Evolutionary conservation across 64 coral and sea anemone genomes (phyloP).

Genomic region (Pocillopora verrucosa): DNA sequence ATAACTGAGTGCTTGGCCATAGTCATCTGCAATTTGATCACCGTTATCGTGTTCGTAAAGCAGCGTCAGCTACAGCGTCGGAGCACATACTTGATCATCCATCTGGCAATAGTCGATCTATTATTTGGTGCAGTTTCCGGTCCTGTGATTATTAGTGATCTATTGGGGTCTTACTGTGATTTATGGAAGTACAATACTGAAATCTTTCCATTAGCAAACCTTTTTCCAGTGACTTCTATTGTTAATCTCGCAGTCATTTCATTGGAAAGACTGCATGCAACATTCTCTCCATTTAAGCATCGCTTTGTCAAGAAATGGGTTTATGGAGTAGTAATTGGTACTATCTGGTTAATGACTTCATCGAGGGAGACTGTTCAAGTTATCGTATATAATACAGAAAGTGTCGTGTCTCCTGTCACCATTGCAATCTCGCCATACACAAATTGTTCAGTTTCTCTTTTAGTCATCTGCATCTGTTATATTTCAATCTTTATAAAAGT

Average conservation of each 20-base stretch:
- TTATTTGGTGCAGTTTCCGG: background rate
- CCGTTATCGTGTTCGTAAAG: no score
- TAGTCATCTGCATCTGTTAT: conserved; percentile 4
- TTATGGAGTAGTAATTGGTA: background rate
- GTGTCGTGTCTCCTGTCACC: no score
- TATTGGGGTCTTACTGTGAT: background rate
- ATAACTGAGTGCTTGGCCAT: no score
- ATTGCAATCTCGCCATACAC: background rate
- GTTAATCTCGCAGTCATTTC: conserved; percentile 13
- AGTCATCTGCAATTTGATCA: no score
- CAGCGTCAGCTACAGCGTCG: no score
- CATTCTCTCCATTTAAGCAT: background rate
- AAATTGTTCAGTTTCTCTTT: conserved; percentile 6
- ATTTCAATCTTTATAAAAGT: background rate
- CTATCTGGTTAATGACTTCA: background rate
- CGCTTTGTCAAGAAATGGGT: background rate
- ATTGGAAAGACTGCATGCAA: conserved; percentile 22
- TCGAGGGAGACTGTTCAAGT: background rate
- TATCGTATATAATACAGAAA: background rate
- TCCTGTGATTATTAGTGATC: background rate
- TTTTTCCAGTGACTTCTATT: conserved; percentile 13
- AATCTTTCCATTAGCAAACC: background rate
- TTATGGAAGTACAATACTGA: background rate
- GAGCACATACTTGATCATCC: no score
- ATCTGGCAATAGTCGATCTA: no score